Conservation (phyloP, 2,797 vertebrate species). For the Prunella strophiata region DNA sequence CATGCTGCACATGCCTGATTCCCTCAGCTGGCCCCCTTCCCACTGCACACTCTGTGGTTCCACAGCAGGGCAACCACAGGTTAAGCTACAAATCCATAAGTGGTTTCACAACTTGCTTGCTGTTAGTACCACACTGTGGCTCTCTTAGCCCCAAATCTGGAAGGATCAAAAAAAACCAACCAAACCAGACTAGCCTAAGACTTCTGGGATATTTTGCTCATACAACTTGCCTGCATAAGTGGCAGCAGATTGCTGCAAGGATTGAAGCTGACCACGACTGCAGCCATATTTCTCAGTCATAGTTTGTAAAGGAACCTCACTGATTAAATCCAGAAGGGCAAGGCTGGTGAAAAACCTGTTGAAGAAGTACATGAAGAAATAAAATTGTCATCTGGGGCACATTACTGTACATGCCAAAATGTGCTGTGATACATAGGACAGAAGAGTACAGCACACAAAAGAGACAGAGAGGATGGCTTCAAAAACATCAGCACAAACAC, state of each 20-base stretch:
- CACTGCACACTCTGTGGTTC: neutral
- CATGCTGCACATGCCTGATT: neutral
- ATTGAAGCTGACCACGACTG: slow-evolving; percentile 94
- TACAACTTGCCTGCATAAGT: slow-evolving; percentile 88
- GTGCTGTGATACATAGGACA: neutral
- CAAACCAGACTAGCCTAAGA: neutral
- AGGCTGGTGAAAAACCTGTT: slow-evolving; percentile 95
- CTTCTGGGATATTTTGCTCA: neutral
- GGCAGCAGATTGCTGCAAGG: slow-evolving; percentile 95
- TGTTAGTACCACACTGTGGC: neutral
- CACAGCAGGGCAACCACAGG: neutral
- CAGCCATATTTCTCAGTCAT: slow-evolving; percentile 92
- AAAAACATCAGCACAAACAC: neutral
- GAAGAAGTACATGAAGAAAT: neutral
- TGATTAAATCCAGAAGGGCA: slow-evolving; percentile 92
- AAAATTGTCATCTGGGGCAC: neutral
- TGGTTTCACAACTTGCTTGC: neutral
- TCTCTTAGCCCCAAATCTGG: neutral
- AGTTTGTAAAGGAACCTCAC: slow-evolving; percentile 87
- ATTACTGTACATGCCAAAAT: neutral
- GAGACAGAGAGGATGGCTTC: neutral
- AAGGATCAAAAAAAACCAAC: neutral
- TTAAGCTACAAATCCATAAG: neutral
- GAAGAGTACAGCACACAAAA: neutral
- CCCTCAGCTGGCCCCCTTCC: neutral